Evolutionary conservation across 1,140 invertebrate genomes (phyloP).

Genomic region (Drosophila kikkawai): DNA sequence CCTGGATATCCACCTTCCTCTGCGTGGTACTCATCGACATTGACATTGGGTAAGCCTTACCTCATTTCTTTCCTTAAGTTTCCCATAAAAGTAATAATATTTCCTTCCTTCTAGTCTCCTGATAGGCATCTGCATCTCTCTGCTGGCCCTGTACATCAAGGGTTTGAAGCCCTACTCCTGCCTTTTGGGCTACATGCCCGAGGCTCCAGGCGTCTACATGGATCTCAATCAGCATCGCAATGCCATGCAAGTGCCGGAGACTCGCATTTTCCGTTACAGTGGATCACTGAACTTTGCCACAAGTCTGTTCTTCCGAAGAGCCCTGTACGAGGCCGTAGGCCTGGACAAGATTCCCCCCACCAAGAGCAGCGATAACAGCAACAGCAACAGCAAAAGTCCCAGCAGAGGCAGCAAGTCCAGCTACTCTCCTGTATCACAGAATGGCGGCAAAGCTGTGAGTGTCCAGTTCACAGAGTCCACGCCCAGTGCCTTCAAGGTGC

Average conservation of each 20-base stretch:
- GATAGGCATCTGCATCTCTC: conserved; percentile 70
- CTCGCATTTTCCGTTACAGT: conserved; percentile 78
- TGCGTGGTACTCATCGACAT: conserved; percentile 94
- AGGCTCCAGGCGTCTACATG: conserved; percentile 75
- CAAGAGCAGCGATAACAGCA: conserved; percentile 5
- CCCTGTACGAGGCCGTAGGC: conserved; percentile 64
- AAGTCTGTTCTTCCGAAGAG: conserved; percentile 68
- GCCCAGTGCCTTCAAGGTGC: conserved; percentile 36
- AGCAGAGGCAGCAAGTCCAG: conserved; percentile 35
- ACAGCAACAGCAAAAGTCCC: conserved; percentile 10
- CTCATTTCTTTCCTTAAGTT: not conserved
- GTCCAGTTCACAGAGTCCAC: conserved; percentile 21
- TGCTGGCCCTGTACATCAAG: conserved; percentile 79
- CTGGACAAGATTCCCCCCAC: conserved; percentile 51
- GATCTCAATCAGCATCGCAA: conserved; percentile 77
- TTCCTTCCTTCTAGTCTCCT: conserved; percentile 54
- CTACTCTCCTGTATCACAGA: conserved; percentile 58
- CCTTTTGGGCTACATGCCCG: conserved; percentile 72
- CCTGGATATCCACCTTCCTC: conserved; percentile 94
- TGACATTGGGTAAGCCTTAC: conserved; percentile 87
- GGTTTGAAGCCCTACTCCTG: conserved; percentile 75
- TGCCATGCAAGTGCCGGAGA: conserved; percentile 73
- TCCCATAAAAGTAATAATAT: not conserved
- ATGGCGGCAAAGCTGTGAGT: conserved; percentile 44
- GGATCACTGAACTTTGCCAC: conserved; percentile 84